Evolutionary conservation across 2,797 vertebrate genomes (phyloP).

Genomic region (Eulemur coronatus): DNA sequence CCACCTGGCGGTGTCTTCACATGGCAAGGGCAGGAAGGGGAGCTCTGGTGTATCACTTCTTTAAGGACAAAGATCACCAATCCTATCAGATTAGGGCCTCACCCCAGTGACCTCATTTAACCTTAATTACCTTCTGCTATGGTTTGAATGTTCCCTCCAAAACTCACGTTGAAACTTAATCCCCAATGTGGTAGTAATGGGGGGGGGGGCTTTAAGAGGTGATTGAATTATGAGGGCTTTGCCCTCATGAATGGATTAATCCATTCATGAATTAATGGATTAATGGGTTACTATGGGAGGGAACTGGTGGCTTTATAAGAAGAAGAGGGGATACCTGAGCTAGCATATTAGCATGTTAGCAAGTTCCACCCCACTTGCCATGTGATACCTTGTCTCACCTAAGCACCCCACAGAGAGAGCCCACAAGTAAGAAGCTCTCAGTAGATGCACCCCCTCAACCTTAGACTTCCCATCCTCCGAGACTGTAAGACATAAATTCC

Average conservation of each 20-base stretch:
- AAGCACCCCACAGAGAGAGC: not conserved
- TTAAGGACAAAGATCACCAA: not conserved
- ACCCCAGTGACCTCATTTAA: not conserved
- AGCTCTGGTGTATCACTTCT: not conserved
- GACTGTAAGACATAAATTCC: not conserved
- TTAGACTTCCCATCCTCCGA: not conserved
- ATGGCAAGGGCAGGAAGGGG: no score
- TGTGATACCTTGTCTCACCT: not conserved
- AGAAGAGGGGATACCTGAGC: not conserved
- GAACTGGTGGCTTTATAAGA: not conserved
- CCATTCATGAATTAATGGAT: not conserved
- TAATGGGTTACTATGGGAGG: not conserved
- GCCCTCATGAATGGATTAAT: not conserved
- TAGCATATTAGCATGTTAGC: not conserved
- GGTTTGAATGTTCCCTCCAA: not conserved
- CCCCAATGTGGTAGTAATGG: not conserved
- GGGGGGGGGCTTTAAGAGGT: not conserved
- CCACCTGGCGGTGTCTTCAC: not conserved
- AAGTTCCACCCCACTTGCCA: not conserved
- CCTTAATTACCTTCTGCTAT: not conserved
- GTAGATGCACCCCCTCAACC: not conserved
- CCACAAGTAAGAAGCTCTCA: not conserved
- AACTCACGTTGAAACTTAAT: not conserved
- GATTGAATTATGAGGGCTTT: not conserved
- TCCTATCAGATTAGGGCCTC: not conserved